Evolutionary conservation across 2,888 invertebrate genomes (phyloP), one percentile per base, ranked within the genome.

Genomic region (Tricholauxania praeusta): DNA sequence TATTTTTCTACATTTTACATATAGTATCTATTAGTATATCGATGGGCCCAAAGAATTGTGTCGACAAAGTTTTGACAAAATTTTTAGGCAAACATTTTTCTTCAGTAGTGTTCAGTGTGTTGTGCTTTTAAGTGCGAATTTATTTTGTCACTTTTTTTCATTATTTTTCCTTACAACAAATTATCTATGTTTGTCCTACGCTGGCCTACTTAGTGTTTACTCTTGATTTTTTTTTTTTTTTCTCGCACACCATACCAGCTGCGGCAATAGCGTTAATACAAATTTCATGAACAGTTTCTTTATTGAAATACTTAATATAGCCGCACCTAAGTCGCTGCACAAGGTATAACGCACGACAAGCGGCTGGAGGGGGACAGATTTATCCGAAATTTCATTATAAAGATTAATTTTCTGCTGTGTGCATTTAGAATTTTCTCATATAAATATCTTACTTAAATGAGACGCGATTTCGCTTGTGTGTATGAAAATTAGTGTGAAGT

Each of bases 31-130:
- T 39, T 7, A 1, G 39, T 39, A 10, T 7, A 39, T 39, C 10
- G 39, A 39, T 39, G 51, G 52, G 68, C 74, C 66, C 71, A 69
- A 72, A 72, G 76, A 78, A 73, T 76, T 77, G 74, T 76, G 72
- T 77, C 70, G 72, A 75, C 75, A 76, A 77, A 77, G 76, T 77
- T 78, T 73, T 70, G 74, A 76, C 72, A 78, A 76, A 76, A 77
- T 76, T 76, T 66, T 63, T 75, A 74, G 15, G 12, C 28, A 49
- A 14, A 17, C 22, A 22, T 19, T 14, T 64, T 64, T 47, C 63
- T 8, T 17, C n/a, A 39, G 17, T 67, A 2, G 8, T 53, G 15
- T 53, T 14, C 47, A 32, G 22, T 47, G 62, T 32, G n/a, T 52
- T 53, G 62, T 53, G 62, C 55, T 47, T 71, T 63, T 39, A 47